These are phyloP conservation scores for Eubasilissa regina DNA, from an alignment of 1,140 invertebrate genomes.

Conservation along the genomic window DNA sequence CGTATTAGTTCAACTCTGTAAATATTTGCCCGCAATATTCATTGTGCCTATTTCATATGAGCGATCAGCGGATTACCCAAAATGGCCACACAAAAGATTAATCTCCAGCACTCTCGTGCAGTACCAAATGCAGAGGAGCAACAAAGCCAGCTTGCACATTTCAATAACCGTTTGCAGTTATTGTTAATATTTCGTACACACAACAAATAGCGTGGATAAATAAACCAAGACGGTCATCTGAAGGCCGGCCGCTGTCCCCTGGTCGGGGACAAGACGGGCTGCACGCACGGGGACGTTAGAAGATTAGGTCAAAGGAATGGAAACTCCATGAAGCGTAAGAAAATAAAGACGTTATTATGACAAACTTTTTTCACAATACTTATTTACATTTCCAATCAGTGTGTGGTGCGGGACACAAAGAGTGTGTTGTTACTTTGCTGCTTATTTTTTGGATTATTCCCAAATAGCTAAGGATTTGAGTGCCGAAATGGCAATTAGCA, in stretches of 20 bases:
- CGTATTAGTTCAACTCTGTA: conserved; percentile 22
- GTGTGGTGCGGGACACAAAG: conserved; percentile 52
- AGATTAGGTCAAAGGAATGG: conserved; percentile 58
- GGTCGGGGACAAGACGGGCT: no score
- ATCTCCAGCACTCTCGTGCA: conserved; percentile 37
- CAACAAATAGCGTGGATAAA: conserved; percentile 39
- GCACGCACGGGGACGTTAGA: conserved; percentile 49
- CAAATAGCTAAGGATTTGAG: conserved; percentile 37
- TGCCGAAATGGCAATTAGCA: conserved; percentile 55
- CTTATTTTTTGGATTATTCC: conserved; percentile 54
- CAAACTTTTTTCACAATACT: conserved; percentile 52
- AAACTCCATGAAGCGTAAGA: conserved; percentile 44
- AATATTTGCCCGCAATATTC: conserved; percentile 40
- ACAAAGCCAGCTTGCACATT: conserved; percentile 43
- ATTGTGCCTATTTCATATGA: conserved; percentile 44
- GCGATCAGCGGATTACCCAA: conserved; percentile 49
- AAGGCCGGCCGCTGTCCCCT: conserved; percentile 44
- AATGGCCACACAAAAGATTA: conserved; percentile 53
- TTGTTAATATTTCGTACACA: conserved; percentile 38
- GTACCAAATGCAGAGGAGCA: neutral
- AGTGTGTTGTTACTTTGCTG: conserved; percentile 54
- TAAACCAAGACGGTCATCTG: conserved; percentile 18
- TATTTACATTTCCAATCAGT: conserved; percentile 60
- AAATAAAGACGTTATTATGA: conserved; percentile 58
- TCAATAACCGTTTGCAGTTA: conserved; percentile 48